These are phyloP conservation scores for Aphrophora alni DNA, from an alignment of 2,888 invertebrate species.

Conservation along the genomic window DNA sequence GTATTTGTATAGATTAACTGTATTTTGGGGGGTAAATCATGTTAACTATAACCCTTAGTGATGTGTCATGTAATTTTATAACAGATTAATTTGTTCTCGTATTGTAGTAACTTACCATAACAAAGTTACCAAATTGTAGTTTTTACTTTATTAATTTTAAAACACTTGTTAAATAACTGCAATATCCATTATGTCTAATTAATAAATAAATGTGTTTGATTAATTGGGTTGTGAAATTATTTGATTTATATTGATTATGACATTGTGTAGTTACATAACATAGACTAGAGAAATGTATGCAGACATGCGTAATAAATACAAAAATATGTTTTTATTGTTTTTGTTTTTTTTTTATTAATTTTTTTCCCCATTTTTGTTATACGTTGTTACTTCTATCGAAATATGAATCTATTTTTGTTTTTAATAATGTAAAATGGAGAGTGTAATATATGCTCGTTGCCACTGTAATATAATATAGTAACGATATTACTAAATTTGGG, in stretches of 20 bases:
- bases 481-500: too few relatives aligned
- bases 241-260: not conserved
- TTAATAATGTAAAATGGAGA: too few relatives aligned
- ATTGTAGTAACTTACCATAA: not conserved
- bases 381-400: too few relatives aligned
- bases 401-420: too few relatives aligned
- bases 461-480: too few relatives aligned
- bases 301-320: not conserved
- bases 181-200: not conserved
- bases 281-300: not conserved
- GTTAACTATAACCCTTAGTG: not conserved
- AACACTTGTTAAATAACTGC: not conserved
- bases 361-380: too few relatives aligned
- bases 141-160: not conserved
- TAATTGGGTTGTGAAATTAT: not conserved
- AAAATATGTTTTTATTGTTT: not conserved
- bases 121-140: not conserved
- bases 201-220: slow-evolving; percentile 6
- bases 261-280: not conserved
- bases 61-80: not conserved
- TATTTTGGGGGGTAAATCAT: not conserved
- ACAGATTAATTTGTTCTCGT: not conserved
- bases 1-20: not conserved
- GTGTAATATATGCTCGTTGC: too few relatives aligned
- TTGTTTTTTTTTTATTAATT: not conserved